Evolutionary conservation across 2,888 invertebrate genomes (phyloP), one percentile per base, ranked within the genome.

Genomic region (Steromphala cineraria): DNA sequence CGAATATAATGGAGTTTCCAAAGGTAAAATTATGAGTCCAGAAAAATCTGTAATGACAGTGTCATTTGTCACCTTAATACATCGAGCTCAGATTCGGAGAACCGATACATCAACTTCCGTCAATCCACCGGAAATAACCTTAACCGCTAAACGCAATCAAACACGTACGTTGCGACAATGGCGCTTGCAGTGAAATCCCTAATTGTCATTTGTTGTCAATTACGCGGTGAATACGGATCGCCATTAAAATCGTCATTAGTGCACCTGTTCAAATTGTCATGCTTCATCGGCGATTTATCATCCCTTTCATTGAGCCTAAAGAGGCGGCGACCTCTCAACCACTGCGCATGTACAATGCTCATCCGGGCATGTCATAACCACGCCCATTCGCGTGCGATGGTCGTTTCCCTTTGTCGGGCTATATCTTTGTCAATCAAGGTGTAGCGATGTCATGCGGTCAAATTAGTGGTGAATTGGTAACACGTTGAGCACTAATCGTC

Each of bases 121-220:
- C 46, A 46, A 46, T 46, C 13, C 10, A 46, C 46, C 46, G 46
- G 46, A 46, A 46, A 46, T 46, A 46, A 46, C 46, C 46, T 46
- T 46, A 46, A 46, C 46, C 46, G 46, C 46, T 46, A 46, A 46
- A 46, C 46, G 46, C 13, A 46, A 46, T 46, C 46, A 46, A 8
- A 46, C 46, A 46, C 46, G 46, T 46, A 46, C 46, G 7, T 46
- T 46, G 46, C 46, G 46, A 13, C 46, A 46, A 46, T 46, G 46
- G 46, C 46, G 8, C 46, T 46, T 46, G 46, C 13, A 46, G 5
- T 46, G 46, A 46, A 24, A 62, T 62, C 62, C 13, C 28, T 62
- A 62, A 62, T 62, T 62, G 62, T 62, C 62, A 62, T 62, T 62
- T 28, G 62, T 28, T 62, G 62, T 62, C 62, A 28, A 62, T 62